Evolutionary conservation across 2,113 vertebrate species (phyloP).

Genomic region (Scalopus aquaticus): DNA sequence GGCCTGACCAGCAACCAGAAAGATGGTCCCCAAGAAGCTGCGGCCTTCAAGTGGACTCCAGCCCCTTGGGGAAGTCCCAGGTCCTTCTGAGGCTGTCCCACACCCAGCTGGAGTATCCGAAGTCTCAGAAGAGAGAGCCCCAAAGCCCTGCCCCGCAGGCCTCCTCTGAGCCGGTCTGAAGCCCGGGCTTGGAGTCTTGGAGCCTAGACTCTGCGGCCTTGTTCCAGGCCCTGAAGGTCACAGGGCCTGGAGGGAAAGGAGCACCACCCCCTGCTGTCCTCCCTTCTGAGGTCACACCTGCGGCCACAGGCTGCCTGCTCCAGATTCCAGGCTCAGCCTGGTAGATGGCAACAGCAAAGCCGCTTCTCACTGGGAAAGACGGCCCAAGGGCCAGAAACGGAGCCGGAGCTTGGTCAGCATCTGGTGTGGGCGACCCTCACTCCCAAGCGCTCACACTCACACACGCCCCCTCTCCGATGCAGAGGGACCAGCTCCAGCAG

Average conservation of each 20-base stretch:
- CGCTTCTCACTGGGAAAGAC: too few relatives aligned
- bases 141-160: background rate
- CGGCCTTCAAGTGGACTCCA: background rate
- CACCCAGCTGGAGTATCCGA: background rate
- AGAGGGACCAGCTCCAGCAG: background rate
- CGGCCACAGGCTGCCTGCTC: background rate
- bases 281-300: background rate
- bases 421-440: background rate
- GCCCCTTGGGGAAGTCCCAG: background rate
- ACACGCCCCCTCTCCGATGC: accelerated
- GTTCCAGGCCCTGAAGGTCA: background rate
- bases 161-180: background rate
- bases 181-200: background rate
- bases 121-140: background rate
- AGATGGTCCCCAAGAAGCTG: background rate
- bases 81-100: background rate
- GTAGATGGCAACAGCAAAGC: background rate
- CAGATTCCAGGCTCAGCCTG: background rate
- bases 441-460: background rate
- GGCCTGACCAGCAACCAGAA: too few relatives aligned
- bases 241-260: background rate
- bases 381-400: background rate
- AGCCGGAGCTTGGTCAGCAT: background rate
- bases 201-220: background rate
- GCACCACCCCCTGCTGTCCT: too few relatives aligned